Evolutionary conservation across 2,113 vertebrate species (phyloP).

Genomic region (Formicarius rufipectus): DNA sequence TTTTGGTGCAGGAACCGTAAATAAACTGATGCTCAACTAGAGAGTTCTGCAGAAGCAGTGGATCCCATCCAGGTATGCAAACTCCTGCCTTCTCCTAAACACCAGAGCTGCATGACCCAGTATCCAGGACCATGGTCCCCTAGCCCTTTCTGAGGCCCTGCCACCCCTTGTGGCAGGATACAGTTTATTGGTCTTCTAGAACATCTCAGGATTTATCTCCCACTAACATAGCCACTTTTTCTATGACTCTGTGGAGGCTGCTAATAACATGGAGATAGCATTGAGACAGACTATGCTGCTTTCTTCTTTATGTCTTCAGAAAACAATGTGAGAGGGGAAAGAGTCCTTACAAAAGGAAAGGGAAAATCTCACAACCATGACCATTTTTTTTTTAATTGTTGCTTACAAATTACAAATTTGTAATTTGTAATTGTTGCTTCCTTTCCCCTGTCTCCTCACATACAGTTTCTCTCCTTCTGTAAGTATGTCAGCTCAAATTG

Average conservation of each 20-base stretch:
- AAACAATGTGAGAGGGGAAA: not conserved
- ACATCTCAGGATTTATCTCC: not conserved
- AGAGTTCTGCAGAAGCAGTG: not conserved
- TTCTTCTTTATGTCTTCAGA: not conserved
- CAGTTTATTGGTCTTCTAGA: not conserved
- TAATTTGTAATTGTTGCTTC: not conserved
- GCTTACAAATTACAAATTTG: no score
- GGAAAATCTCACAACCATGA: not conserved
- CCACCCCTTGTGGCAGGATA: not conserved
- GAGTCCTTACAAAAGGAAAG: not conserved
- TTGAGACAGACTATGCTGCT: not conserved
- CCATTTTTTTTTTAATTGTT: not conserved
- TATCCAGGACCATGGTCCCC: not conserved
- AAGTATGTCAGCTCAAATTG: not conserved
- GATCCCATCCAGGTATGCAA: not conserved
- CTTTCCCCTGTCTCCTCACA: not conserved
- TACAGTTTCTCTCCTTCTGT: not conserved
- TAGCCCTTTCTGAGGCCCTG: not conserved
- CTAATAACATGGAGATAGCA: not conserved
- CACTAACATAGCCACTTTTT: not conserved
- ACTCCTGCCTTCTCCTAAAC: not conserved
- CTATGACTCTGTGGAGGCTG: not conserved
- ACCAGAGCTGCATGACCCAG: not conserved
- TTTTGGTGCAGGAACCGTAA: not conserved
- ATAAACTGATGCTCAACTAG: not conserved